Base-by-base conservation (phyloP, 2,888 invertebrate genomes). In the Sinhomidia bicolor region DNA sequence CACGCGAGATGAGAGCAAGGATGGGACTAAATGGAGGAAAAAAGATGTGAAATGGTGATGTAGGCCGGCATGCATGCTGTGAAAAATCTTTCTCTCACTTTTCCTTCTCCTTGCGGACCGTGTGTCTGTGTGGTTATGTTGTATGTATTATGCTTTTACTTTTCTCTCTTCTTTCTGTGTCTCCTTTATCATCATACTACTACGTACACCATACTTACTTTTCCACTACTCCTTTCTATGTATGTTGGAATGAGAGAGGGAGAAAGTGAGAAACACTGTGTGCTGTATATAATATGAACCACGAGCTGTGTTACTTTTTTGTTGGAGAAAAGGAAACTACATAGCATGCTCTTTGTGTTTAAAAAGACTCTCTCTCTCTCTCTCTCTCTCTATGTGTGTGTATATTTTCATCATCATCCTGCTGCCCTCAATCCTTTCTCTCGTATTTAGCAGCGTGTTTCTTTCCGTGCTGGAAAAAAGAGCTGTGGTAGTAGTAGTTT, bases 11-110 rank as follows among this genome's bases (percentile, higher is more conserved):
- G 89, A 78, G 62, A 88, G 90, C 85, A 74, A 89, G 85, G 89
- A 90, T 89, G 89, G 90, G 90, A 91, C 90, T 90, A 90, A 90
- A 90, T 84, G 79, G 86, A 89, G 84, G 89, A 86, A 89, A 83
- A 86, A 90, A 89, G 85, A 90, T 88, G 90, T 84, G 87, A 62
- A 82, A 79, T 83, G 84, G 88, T 89, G 89, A 88, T 90, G 86
- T 86, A 90, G 90, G 89, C 90, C 91, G 91, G 91, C 89, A 89
- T 90, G 87, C 88, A 47, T 74, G 81, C 85, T 85, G 79, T 41
- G 85, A 80, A 17, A 80, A 80, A 78, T 78, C 65, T 84, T 51
- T 78, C 85, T 62, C 44, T 76, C 78, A 65, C 79, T 88, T 81
- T 89, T 54, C 7, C 68, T 41, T 74, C 85, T 76, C 12, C 85